Conservation (phyloP, 1,140 invertebrate genomes). For the Bemisia tabaci region DNA sequence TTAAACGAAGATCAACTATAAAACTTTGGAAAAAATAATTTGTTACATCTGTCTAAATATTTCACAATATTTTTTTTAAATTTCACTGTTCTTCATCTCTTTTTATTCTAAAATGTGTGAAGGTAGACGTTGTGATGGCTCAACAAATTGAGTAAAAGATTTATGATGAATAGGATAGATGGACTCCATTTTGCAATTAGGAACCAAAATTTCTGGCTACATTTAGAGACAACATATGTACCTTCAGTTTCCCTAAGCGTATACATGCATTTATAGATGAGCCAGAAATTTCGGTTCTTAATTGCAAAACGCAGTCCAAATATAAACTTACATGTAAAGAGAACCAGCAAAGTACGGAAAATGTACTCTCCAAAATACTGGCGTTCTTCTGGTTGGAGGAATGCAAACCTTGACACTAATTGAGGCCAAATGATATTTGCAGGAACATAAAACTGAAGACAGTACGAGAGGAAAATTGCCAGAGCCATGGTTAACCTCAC, state of each 20-base stretch:
- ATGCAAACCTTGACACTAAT: constrained; percentile 14
- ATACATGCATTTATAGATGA: constrained; percentile 2
- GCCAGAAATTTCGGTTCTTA: no score
- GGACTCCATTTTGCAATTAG: no score
- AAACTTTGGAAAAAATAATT: no score
- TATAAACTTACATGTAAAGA: constrained; percentile 67
- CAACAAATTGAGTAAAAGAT: constrained; percentile 9
- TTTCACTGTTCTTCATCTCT: no score
- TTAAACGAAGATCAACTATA: no score
- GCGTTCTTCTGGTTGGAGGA: constrained; percentile 16
- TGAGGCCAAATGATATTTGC: constrained; percentile 66
- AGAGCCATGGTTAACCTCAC: constrained; percentile 71
- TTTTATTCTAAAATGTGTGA: background rate
- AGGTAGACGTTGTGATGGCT: background rate
- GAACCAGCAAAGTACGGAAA: constrained; percentile 52
- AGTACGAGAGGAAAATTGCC: constrained; percentile 75
- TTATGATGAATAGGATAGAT: background rate
- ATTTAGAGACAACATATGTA: no score
- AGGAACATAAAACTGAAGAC: constrained; percentile 85
- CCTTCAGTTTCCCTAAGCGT: no score
- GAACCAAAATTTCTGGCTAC: no score
- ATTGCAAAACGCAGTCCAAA: no score
- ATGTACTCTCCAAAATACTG: constrained; percentile 47
- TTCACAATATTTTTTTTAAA: no score
- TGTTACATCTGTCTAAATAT: no score